Base-by-base conservation (phyloP, 2,113 vertebrate genomes). In the Paratilapia polleni region DNA sequence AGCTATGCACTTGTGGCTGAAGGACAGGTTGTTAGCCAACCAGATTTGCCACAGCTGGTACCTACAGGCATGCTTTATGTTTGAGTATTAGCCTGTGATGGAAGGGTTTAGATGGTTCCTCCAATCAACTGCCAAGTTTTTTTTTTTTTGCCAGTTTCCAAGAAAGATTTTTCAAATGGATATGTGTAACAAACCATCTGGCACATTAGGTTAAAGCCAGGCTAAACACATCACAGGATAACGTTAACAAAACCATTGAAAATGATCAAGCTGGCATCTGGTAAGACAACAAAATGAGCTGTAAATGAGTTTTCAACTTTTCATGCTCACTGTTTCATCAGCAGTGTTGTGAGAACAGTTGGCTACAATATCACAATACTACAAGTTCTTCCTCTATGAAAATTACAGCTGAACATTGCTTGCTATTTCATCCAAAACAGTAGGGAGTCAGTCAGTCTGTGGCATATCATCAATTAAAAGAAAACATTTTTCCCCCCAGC, bases 401-500 rank as follows among this genome's bases (percentile, higher is more conserved):
- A 78, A 64, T 10, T 15, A 56, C 56, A 31, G 49, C 36, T 60
- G 76, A 84, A 10, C 38, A 22, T 78, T 28, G 43, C 17, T 49
- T 54, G 61, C 19, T 54, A 56, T 61, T 61, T 14, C 41, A 47
- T 68, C 22, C 58, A 57, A 24, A 57, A 52, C 8, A 68, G 70
- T 19, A 58, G 59, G 83, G 56, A 2, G 77, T 61, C 78, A 0
- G 80, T 24, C 73, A 14, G 11, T 43, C 28, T 73, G 58, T 58
- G 63, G 83, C 41, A 74, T 38, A 83, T 83, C 56, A 80, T 70
- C 41, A 82, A 77, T 77, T 2, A 1, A 70, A 49, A 49, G 47
- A 80, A 82, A 77, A 80, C 38, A 62, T 14, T 19, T 78, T 56
- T 79, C 81, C 79, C 54, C 56, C 41, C 49, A 31, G 59, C 24